These are phyloP conservation scores for Halcyon badia DNA, from an alignment of 2,797 vertebrate species.

Conservation along the genomic window DNA sequence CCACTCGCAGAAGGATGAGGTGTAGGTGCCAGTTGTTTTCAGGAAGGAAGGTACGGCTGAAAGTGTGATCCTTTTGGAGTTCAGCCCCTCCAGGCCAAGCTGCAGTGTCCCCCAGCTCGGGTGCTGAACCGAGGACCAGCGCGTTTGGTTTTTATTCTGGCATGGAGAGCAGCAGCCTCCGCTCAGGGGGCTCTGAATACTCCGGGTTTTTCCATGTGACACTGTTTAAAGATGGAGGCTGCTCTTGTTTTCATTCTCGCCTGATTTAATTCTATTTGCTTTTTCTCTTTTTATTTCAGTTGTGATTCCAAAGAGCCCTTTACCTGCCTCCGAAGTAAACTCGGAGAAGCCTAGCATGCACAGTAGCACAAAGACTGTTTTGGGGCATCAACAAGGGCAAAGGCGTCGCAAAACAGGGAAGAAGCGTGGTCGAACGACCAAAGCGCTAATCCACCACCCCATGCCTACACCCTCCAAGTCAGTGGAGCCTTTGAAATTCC, in stretches of 20 bases:
- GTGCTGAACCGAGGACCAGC: background rate
- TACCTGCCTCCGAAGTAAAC: slow-evolving; percentile 86
- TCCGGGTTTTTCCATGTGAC: slow-evolving; percentile 3
- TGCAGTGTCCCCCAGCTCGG: background rate
- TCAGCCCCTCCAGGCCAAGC: background rate
- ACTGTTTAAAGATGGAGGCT: slow-evolving; percentile 51
- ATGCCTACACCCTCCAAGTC: slow-evolving; percentile 85
- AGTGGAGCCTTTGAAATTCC: slow-evolving; percentile 92
- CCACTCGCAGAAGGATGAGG: background rate
- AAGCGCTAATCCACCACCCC: slow-evolving; percentile 87
- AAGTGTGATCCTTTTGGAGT: background rate
- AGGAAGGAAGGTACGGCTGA: slow-evolving; percentile 22
- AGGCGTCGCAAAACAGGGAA: slow-evolving; percentile 94
- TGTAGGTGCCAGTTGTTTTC: background rate
- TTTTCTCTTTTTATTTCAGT: slow-evolving; percentile 83
- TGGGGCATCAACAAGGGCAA: slow-evolving; percentile 89
- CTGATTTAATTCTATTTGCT: slow-evolving; percentile 65
- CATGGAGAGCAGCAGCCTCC: background rate
- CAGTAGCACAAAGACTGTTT: slow-evolving; percentile 81
- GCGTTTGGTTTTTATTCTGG: background rate
- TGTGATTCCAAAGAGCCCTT: slow-evolving; percentile 92
- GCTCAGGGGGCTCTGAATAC: background rate
- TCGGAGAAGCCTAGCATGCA: slow-evolving; percentile 89
- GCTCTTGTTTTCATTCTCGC: slow-evolving; percentile 51
- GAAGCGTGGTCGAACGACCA: slow-evolving; percentile 89